phyloP scores from a whole-genome alignment of 37 sponge, comb jelly and placozoan genomes.

The Beroe forskalii region DNA sequence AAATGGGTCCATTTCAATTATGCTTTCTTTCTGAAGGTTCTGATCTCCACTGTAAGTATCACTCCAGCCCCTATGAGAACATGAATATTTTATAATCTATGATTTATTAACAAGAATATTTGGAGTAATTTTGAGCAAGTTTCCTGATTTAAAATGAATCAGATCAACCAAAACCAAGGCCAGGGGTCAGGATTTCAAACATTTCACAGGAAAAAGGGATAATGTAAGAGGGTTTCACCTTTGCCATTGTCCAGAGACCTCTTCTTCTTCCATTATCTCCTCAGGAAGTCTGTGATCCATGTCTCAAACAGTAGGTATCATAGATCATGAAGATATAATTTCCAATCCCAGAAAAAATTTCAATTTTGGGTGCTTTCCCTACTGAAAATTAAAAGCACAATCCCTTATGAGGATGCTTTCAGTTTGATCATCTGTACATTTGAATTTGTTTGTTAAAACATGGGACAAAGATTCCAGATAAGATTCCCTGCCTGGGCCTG shows the following conservation, averaged over 20 bases:
- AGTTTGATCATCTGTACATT: too few relatives aligned
- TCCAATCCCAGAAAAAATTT: too few relatives aligned
- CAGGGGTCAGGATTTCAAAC: neutral
- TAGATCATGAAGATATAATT: too few relatives aligned
- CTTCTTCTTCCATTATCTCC: constrained; percentile 52
- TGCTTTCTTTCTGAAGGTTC: neutral
- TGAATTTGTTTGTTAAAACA: too few relatives aligned
- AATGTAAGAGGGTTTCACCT: neutral
- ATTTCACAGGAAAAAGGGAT: neutral
- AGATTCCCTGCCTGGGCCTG: too few relatives aligned
- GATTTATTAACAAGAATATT: neutral
- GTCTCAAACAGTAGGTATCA: too few relatives aligned
- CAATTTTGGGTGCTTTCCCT: too few relatives aligned
- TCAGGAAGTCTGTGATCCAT: constrained; percentile 53
- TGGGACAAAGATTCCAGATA: too few relatives aligned
- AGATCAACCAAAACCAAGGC: too few relatives aligned
- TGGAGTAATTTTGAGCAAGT: neutral
- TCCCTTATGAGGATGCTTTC: too few relatives aligned
- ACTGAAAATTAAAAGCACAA: too few relatives aligned
- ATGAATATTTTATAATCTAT: neutral
- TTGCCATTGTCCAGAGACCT: neutral
- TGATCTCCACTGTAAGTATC: neutral
- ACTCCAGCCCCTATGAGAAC: neutral
- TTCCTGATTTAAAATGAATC: neutral
- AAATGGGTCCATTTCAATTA: constrained; percentile 16